Evolutionary conservation across 2,113 vertebrate genomes (phyloP).

Genomic region (Oncorhynchus masou): DNA sequence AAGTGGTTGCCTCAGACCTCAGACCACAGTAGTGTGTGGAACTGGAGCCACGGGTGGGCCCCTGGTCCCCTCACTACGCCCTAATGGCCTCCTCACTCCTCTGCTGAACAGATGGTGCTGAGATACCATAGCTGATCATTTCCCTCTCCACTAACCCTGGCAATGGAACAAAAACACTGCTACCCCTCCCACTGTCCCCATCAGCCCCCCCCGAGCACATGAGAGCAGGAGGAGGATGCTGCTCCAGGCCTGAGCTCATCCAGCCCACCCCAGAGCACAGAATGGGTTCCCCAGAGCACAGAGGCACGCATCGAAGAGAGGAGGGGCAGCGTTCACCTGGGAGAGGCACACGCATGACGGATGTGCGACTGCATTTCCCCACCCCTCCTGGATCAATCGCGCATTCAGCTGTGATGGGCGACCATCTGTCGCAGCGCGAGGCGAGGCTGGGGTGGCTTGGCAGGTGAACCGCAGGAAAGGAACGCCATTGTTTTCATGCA

Average conservation of each 20-base stretch:
- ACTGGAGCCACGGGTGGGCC: neutral
- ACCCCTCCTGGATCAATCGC: constrained; percentile 76
- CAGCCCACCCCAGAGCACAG: constrained; percentile 31
- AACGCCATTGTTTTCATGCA: constrained; percentile 75
- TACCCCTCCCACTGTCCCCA: constrained; percentile 23
- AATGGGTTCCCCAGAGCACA: constrained; percentile 52
- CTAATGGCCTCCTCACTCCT: constrained; percentile 37
- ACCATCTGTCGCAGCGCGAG: constrained; percentile 77
- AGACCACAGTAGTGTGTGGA: neutral
- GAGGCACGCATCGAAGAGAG: constrained; percentile 41
- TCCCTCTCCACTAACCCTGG: constrained; percentile 63
- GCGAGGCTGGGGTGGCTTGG: constrained; percentile 67
- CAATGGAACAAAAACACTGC: constrained; percentile 48
- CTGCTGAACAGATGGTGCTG: constrained; percentile 63
- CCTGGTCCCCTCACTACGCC: neutral
- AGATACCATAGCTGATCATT: constrained; percentile 56
- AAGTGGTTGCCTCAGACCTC: too few relatives aligned
- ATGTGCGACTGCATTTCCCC: neutral
- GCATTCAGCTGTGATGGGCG: constrained; percentile 69
- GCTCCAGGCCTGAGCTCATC: constrained; percentile 54
- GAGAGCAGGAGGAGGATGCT: constrained; percentile 33
- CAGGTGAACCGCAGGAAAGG: constrained; percentile 72
- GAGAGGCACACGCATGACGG: constrained; percentile 27
- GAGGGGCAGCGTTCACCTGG: constrained; percentile 48
- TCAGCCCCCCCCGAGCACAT: neutral